Evolutionary conservation across 2,888 invertebrate species (phyloP).

Genomic region (Andrena praecox): DNA sequence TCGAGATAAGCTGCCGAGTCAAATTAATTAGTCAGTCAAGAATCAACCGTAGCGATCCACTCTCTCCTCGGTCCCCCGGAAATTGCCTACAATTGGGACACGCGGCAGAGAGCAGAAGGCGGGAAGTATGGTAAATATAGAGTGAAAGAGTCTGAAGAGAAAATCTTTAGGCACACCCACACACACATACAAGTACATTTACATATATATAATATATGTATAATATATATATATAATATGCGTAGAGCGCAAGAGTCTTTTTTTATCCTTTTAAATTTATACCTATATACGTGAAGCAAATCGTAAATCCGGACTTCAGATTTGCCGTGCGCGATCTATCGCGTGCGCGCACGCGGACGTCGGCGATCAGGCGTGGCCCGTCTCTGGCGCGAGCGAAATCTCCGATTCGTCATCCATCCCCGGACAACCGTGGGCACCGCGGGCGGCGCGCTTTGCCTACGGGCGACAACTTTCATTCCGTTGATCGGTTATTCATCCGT

Average conservation of each 20-base stretch:
- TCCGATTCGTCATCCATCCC: neutral
- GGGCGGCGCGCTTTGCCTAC: neutral
- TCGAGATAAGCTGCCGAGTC: neutral
- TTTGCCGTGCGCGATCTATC: constrained; percentile 46
- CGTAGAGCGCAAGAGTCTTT: constrained; percentile 67
- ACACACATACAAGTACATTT: constrained; percentile 74
- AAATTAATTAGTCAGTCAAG: constrained; percentile 40
- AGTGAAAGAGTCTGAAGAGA: constrained; percentile 70
- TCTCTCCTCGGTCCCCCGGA: constrained; percentile 41
- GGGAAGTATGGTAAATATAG: constrained; percentile 64
- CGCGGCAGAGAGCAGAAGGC: constrained; percentile 55
- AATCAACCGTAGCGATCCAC: constrained; percentile 42
- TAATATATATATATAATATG: constrained; percentile 61
- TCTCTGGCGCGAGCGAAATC: neutral
- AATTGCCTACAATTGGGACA: constrained; percentile 49
- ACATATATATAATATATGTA: constrained; percentile 71
- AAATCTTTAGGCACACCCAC: constrained; percentile 74
- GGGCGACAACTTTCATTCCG: neutral
- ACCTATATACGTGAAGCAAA: constrained; percentile 66
- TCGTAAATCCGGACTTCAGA: constrained; percentile 59
- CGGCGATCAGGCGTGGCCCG: constrained; percentile 23
- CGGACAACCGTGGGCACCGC: neutral
- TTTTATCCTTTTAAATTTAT: constrained; percentile 44
- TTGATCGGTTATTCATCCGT: constrained; percentile 47
- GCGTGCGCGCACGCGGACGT: constrained; percentile 33